Evolutionary conservation across 2,797 vertebrate genomes (phyloP).

Genomic region (Clarias platycephalus): DNA sequence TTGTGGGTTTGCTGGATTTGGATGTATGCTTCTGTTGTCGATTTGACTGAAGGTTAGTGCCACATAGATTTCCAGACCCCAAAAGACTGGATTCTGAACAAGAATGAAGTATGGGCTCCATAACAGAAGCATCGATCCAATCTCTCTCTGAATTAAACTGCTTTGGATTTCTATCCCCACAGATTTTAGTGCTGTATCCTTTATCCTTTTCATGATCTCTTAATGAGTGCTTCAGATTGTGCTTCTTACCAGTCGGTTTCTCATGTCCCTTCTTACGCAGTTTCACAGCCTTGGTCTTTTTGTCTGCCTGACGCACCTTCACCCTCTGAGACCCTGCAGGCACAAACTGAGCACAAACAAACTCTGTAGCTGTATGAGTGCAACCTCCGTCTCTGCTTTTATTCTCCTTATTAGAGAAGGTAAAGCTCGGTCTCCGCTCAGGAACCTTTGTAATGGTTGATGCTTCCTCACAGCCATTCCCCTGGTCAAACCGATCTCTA

Average conservation of each 20-base stretch:
- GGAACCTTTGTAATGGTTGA: constrained; percentile 50
- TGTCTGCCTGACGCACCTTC: constrained; percentile 76
- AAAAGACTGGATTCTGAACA: constrained; percentile 83
- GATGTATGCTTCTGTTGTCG: constrained; percentile 56
- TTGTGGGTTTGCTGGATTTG: constrained; percentile 65
- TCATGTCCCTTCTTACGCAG: constrained; percentile 75
- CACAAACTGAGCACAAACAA: constrained; percentile 79
- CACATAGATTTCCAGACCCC: constrained; percentile 62
- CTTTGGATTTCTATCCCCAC: constrained; percentile 61
- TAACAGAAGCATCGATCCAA: constrained; percentile 58
- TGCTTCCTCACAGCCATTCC: constrained; percentile 11
- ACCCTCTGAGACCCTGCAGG: constrained; percentile 76
- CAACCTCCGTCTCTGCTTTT: constrained; percentile 56
- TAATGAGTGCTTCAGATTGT: constrained; percentile 64
- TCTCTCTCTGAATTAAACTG: constrained; percentile 46
- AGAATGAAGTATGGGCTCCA: constrained; percentile 71
- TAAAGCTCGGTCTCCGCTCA: constrained; percentile 57
- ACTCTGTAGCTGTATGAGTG: constrained; percentile 61
- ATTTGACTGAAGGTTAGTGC: constrained; percentile 61
- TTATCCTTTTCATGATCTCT: constrained; percentile 67
- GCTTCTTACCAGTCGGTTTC: constrained; percentile 68
- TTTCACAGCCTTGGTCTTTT: constrained; percentile 80
- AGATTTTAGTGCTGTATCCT: constrained; percentile 55
- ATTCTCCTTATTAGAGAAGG: constrained; percentile 61
- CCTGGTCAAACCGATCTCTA: constrained; percentile 14